Percentiles rank a stretch among this genome's conserved stretches.
phyloP scores from a whole-genome alignment of 2,797 vertebrate genomes.

The Darevskia mixta region DNA sequence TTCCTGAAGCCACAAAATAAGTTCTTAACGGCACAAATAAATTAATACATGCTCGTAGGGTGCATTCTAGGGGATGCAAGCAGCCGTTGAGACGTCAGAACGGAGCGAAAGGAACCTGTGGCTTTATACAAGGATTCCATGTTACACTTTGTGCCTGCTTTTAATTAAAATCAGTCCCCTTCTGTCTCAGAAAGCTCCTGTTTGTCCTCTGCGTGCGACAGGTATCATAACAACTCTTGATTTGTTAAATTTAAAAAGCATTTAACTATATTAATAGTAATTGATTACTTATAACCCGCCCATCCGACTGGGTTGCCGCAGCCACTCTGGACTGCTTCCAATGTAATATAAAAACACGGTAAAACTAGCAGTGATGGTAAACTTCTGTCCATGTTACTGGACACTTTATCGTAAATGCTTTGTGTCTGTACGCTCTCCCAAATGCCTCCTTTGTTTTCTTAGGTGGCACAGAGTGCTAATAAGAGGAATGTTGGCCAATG shows the following conservation, averaged over 20 bases:
- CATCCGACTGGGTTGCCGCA: too few species aligned
- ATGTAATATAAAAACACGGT: too few species aligned
- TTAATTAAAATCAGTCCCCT: not conserved
- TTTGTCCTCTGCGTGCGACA: not conserved
- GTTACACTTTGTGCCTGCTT: not conserved
- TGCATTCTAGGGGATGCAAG: not conserved
- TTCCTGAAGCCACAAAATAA: not conserved
- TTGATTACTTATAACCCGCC: too few species aligned
- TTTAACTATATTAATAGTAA: too few species aligned
- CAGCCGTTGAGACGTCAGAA: not conserved
- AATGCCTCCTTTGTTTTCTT: conserved; percentile 31
- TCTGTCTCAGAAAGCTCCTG: not conserved
- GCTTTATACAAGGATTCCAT: not conserved
- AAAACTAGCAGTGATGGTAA: not conserved
- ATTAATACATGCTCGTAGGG: not conserved
- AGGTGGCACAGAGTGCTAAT: conserved; percentile 94
- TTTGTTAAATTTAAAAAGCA: not conserved
- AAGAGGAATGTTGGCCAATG: conserved; percentile 88
- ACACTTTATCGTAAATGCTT: not conserved
- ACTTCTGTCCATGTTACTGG: not conserved
- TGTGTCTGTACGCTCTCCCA: not conserved
- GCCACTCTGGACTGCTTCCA: too few species aligned
- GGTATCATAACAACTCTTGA: not conserved
- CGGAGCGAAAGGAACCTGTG: not conserved
- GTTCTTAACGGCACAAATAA: not conserved